A percentile compares a stretch with the other conserved stretches of the same genome.
phyloP scores from a whole-genome alignment of 2,113 vertebrate species.

The Cairina moschata region DNA sequence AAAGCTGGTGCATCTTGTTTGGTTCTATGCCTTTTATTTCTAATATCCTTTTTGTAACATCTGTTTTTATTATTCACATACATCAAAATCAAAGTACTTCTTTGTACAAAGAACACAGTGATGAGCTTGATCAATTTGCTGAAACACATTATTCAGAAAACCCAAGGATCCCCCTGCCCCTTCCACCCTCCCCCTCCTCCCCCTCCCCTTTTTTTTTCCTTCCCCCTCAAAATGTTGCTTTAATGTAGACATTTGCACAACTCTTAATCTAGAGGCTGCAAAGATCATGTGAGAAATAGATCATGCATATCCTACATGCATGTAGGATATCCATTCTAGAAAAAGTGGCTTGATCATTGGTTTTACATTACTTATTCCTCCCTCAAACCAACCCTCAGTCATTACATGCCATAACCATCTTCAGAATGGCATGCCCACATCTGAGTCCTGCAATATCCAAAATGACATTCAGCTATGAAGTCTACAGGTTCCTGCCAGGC shows the following conservation, averaged over 20 bases:
- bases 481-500: neutral
- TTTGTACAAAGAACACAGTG: neutral
- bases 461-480: neutral
- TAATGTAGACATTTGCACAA: neutral
- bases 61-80: neutral
- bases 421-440: neutral
- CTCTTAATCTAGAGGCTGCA: neutral
- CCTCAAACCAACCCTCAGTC: neutral
- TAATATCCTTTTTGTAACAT: no score
- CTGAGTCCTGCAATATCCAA: neutral
- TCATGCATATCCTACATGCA: neutral
- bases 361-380: neutral
- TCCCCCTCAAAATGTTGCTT: neutral
- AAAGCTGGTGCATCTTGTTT: neutral
- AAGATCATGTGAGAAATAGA: neutral
- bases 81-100: neutral
- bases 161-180: neutral
- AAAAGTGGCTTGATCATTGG: neutral
- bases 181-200: no score
- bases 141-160: neutral
- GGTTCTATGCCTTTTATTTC: neutral
- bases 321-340: neutral
- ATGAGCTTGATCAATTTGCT: neutral
- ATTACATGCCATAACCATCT: neutral
- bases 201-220: no score